phyloP scores from a whole-genome alignment of 2,797 vertebrate species.

The Pseudomugil gertrudae region DNA sequence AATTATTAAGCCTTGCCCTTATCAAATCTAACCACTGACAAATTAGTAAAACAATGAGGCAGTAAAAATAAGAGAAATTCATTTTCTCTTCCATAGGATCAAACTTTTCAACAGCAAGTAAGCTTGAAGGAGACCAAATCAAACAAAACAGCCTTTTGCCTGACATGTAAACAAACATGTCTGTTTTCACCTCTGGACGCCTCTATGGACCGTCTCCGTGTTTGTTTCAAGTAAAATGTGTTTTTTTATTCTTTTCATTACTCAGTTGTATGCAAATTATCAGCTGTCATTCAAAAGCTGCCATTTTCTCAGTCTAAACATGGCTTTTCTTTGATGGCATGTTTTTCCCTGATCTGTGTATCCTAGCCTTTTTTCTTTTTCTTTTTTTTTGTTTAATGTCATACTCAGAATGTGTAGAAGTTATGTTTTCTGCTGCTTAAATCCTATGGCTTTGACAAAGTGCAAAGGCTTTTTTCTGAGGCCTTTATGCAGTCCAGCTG shows the following conservation, averaged over 20 bases:
- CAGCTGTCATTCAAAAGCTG: constrained; percentile 58
- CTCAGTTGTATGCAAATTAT: constrained; percentile 77
- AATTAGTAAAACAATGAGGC: constrained; percentile 38
- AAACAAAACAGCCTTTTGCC: constrained; percentile 61
- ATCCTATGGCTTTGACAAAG: constrained; percentile 69
- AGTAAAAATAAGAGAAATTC: background rate
- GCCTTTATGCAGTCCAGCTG: constrained; percentile 80
- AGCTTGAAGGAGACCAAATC: constrained; percentile 52
- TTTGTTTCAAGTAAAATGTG: constrained; percentile 76
- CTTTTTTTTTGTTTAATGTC: constrained; percentile 78
- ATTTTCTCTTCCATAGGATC: constrained; percentile 33
- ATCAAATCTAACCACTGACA: constrained; percentile 57
- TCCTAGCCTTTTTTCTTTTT: constrained; percentile 51
- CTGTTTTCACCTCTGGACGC: constrained; percentile 60
- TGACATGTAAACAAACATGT: constrained; percentile 74
- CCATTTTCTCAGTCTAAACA: constrained; percentile 76
- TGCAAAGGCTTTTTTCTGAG: constrained; percentile 65
- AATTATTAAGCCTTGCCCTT: constrained; percentile 3
- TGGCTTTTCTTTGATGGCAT: constrained; percentile 68
- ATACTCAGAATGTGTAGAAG: constrained; percentile 76
- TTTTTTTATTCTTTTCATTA: constrained; percentile 54
- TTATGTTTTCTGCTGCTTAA: constrained; percentile 67
- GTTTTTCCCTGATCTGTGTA: constrained; percentile 65
- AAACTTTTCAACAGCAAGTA: constrained; percentile 56
- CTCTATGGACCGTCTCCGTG: constrained; percentile 56